A percentile compares a stretch with the other conserved stretches of the same genome.
phyloP scores from a whole-genome alignment of 1,140 invertebrate species.

The Rhyzopertha dominica region DNA sequence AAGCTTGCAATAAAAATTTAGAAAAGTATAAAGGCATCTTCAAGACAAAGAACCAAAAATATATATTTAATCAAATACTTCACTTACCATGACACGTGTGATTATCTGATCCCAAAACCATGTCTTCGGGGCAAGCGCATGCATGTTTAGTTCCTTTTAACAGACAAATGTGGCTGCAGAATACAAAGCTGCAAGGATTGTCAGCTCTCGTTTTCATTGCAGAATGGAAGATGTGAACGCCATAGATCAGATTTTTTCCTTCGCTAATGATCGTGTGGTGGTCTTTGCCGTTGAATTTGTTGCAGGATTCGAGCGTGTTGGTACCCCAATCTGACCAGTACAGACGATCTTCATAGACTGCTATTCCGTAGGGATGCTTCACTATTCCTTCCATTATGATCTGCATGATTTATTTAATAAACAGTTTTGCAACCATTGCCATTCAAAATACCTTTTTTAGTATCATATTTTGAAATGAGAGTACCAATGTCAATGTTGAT shows the following conservation, averaged over 20 bases:
- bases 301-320: conserved; percentile 58
- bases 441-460: conserved; percentile 4
- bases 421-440: not conserved
- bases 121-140: conserved; percentile 76
- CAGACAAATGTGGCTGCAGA: conserved; percentile 79
- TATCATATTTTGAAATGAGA: too few species aligned
- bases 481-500: too few species aligned
- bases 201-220: conserved; percentile 48
- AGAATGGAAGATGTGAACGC: conserved; percentile 65
- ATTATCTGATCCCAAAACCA: conserved; percentile 50
- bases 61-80: too few species aligned
- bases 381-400: conserved; percentile 52
- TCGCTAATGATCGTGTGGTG: conserved; percentile 50
- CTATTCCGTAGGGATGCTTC: conserved; percentile 75
- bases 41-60: too few species aligned
- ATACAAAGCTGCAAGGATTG: conserved; percentile 64
- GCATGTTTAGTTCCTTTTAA: conserved; percentile 57
- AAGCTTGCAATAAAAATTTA: too few species aligned
- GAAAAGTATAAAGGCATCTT: too few species aligned
- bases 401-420: too few species aligned
- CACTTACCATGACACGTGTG: conserved; percentile 50
- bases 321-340: conserved; percentile 82
- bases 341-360: conserved; percentile 80
- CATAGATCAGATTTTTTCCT: conserved; percentile 52
- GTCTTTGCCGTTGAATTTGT: conserved; percentile 64